Evolutionary conservation across 92 coral and sea anemone species (phyloP), one percentile per base, ranked within the genome.

Genomic region (Zoanthus gigantus): DNA sequence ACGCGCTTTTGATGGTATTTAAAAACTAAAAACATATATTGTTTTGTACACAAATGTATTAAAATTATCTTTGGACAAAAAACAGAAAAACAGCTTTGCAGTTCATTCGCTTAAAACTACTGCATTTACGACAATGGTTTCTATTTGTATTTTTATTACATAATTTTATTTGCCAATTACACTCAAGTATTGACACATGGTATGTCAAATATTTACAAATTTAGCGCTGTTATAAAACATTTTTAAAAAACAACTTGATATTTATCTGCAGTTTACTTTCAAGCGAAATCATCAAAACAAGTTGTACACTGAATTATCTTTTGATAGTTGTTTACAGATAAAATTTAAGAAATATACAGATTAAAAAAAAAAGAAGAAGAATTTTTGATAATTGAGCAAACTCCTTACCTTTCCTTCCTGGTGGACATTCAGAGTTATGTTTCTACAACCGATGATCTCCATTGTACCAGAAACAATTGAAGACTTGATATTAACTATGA

Each of bases 351-450:
- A 69, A 29, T 18, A 1, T 10, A 65, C 8, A 48, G 9, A 0
- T 18, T 57, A n/a, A 52, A n/a, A 37, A 85, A 29, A 52, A 34
- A 42, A 12, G 47, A 76, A 48, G 86, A 11, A 53, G n/a, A 56
- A 61, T 2, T 32, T 50, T 50, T 50, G 5, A 50, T 7, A 0
- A 50, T 7, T 50, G 0, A 50, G 5, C 5, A 7, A 50, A 50
- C 0, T 50, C 10, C 95, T 81, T 88, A 97, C 99, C 98, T 85
- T 85, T n/a, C 96, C 95, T 53, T 90, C 80, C 57, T 92, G 95
- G n/a, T 87, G 89, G n/a, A 97, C 58, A 88, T 94, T 97, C 75
- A 97, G 60, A 1, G 93, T 88, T 5, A 97, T 84, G 12, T 95
- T 97, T 65, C 89, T 89, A 80, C 98, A 92, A 18, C 91, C 85